phyloP scores from a whole-genome alignment of 2,888 invertebrate genomes.

The Diabrotica balteata region DNA sequence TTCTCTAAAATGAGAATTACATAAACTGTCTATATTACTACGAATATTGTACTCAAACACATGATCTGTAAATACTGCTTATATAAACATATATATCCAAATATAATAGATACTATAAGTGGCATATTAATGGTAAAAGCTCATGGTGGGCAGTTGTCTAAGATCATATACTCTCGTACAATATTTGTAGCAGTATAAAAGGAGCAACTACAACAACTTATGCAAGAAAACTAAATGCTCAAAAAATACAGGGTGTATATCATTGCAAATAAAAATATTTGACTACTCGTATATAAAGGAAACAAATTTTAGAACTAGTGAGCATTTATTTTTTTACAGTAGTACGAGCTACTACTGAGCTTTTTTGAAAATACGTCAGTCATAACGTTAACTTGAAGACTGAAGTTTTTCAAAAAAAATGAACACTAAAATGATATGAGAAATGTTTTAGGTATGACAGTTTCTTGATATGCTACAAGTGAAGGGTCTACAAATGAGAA shows the following conservation, averaged over 20 bases:
- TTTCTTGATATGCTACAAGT: conserved; percentile 30
- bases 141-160: too few relatives aligned
- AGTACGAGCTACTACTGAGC: background rate
- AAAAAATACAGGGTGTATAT: conserved; percentile 19
- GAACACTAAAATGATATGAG: conserved; percentile 31
- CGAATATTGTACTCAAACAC: too few relatives aligned
- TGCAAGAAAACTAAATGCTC: conserved; percentile 17
- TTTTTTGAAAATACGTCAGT: conserved; percentile 9
- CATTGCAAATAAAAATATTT: background rate
- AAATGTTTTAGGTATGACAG: conserved; percentile 21
- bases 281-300: too few relatives aligned
- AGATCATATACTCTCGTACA: too few relatives aligned
- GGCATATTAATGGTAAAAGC: too few relatives aligned
- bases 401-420: conserved; percentile 24
- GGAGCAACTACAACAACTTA: background rate
- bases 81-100: too few relatives aligned
- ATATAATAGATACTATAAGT: too few relatives aligned
- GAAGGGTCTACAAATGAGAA: conserved; percentile 9
- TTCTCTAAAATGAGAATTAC: background rate
- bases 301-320: background rate
- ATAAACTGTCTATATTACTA: too few relatives aligned
- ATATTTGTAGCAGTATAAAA: too few relatives aligned
- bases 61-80: too few relatives aligned
- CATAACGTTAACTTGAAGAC: background rate
- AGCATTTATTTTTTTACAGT: conserved; percentile 20